phyloP scores from a whole-genome alignment of 2,113 vertebrate species.

The Phylloscopus trochilus region DNA sequence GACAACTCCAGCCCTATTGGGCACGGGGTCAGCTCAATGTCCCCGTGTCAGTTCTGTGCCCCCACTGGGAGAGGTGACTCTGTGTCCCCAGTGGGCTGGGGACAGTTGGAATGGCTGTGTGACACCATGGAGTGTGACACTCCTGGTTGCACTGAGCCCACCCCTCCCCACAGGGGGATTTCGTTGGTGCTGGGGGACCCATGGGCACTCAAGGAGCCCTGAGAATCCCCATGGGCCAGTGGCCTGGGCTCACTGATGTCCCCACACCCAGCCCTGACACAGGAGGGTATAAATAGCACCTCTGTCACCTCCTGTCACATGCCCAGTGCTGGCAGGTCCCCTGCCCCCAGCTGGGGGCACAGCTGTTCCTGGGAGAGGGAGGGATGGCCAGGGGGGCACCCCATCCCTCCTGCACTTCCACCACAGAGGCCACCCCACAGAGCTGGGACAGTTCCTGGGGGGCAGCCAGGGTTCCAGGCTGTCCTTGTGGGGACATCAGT shows the following conservation, averaged over 20 bases:
- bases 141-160: rapidly evolving
- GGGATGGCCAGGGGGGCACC: neutral
- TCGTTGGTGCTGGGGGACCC: neutral
- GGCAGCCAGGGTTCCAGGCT: neutral
- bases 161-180: too few species aligned
- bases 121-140: neutral
- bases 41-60: neutral
- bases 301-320: conserved; percentile 43
- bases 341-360: neutral
- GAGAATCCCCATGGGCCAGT: neutral
- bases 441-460: neutral
- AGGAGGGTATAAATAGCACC: conserved; percentile 28
- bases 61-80: neutral
- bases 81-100: neutral
- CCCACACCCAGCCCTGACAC: neutral
- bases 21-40: neutral
- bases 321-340: neutral
- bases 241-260: neutral
- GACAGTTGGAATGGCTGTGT: neutral
- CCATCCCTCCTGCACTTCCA: neutral
- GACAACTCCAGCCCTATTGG: neutral
- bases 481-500: rapidly evolving
- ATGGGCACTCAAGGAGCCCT: neutral
- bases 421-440: neutral
- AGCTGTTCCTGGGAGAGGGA: neutral